Conservation (phyloP, 2,888 invertebrate genomes). For the Galerucella nymphaeae region DNA sequence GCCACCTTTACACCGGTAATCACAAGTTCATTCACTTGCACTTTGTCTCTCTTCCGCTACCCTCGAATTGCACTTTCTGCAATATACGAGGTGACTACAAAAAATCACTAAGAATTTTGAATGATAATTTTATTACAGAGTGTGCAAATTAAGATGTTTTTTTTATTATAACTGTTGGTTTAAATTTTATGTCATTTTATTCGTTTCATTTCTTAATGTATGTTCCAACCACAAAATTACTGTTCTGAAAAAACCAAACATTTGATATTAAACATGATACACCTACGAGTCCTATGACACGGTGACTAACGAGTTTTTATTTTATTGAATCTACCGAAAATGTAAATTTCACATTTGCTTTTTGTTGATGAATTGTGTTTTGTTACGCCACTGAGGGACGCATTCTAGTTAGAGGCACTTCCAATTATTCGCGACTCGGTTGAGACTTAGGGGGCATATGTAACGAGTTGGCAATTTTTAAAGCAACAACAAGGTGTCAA, state of each 20-base stretch:
- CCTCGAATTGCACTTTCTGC: neutral
- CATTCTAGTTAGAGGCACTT: constrained; percentile 43
- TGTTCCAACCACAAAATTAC: too few relatives aligned
- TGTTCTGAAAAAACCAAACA: too few relatives aligned
- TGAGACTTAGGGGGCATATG: constrained; percentile 47
- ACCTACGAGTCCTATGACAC: too few relatives aligned
- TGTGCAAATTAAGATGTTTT: too few relatives aligned
- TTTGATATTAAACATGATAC: too few relatives aligned
- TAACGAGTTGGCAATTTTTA: constrained; percentile 47
- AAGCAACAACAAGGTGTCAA: constrained; percentile 45
- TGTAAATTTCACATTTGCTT: too few relatives aligned
- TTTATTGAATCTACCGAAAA: too few relatives aligned
- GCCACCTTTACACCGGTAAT: constrained; percentile 14
- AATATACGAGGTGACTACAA: neutral
- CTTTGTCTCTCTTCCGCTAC: constrained; percentile 3
- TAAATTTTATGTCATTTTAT: too few relatives aligned
- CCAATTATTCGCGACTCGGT: constrained; percentile 46
- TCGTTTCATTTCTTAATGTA: too few relatives aligned
- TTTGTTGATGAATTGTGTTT: neutral
- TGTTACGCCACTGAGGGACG: constrained; percentile 36
- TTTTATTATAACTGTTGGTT: too few relatives aligned
- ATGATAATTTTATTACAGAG: too few relatives aligned
- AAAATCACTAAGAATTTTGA: neutral
- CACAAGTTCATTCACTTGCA: constrained; percentile 12
- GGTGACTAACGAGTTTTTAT: too few relatives aligned